Base-by-base conservation (phyloP, 2,888 invertebrate genomes). In the Incurvaria masculella region DNA sequence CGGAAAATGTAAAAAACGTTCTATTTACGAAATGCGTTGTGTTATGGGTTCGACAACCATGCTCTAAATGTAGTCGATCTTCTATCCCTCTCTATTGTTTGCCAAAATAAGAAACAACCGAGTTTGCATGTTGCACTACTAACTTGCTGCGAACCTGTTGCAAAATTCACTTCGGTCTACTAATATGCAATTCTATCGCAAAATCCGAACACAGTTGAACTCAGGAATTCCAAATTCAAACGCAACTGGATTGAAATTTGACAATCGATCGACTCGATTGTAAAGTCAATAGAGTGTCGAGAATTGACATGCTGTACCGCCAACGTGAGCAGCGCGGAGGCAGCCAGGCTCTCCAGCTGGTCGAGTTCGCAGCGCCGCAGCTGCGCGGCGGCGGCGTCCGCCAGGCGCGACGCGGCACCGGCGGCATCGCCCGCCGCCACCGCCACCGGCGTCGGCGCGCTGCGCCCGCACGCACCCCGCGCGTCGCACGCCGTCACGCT, bases 401-500 rank as follows among this genome's bases (percentile, higher is more conserved):
- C 49, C 26, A 69, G 48, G 2, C 23, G 23, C 10, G 51, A 20
- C 2, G 59, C 52, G 0, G 61, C 19, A 0, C 62, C 62, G 4
- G 60, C 55, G 2, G 59, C 64, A 20, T 58, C 55, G 0, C 64
- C 64, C 2, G 59, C 52, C 1, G 42, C 21, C 27, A 68, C 46
- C 0, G 49, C 5, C 2, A 69, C 49, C 2, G 47, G 47, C 18
- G 23, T 55, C 0, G 49, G 18, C 1, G 45, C 44, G 3, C 66
- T 59, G 2, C 43, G 43, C 1, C 61, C 53, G 51, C 71, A 69
- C 0, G 68, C 69, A 0, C 63, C 65, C 2, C 61, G 53, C 0
- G 61, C 57, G 52, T 72, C 70, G 26, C 69, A 70, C 1, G 66
- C 65, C 49, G 64, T 62, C 3, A 65, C 60, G 66, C 64, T 68